Conservation (phyloP, 2,888 invertebrate species). For the Diplolepis rosae region DNA sequence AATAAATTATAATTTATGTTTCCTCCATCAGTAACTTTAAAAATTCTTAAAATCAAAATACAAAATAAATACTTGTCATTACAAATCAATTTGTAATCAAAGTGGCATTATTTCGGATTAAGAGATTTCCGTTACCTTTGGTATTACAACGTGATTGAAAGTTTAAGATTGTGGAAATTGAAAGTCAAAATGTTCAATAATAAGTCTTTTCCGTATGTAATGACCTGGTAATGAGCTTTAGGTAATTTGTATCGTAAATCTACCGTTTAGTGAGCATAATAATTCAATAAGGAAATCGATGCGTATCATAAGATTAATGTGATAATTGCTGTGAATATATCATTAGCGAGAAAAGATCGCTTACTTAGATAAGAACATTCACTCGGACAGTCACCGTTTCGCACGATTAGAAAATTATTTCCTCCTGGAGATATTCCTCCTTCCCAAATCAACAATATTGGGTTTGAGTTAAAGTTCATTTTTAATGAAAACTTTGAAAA, state of each 20-base stretch:
- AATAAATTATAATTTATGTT: slow-evolving; percentile 5
- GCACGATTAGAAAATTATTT: slow-evolving; percentile 18
- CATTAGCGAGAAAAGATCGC: slow-evolving; percentile 27
- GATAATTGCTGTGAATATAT: slow-evolving; percentile 31
- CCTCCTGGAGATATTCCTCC: slow-evolving; percentile 9
- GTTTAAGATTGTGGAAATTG: slow-evolving; percentile 20
- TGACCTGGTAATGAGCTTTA: slow-evolving; percentile 11
- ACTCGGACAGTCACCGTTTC: background rate
- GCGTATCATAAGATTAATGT: slow-evolving; percentile 28
- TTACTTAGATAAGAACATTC: slow-evolving; percentile 24
- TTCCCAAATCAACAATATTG: too few species aligned
- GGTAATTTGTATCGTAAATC: slow-evolving; percentile 26
- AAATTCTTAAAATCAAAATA: background rate
- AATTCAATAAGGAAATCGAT: slow-evolving; percentile 30
- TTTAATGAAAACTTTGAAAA: too few species aligned
- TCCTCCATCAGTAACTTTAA: background rate
- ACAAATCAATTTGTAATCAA: background rate
- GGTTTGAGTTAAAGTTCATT: too few species aligned
- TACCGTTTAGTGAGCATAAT: slow-evolving; percentile 26
- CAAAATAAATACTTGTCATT: background rate
- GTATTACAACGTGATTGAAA: slow-evolving; percentile 11
- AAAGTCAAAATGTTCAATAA: slow-evolving; percentile 19
- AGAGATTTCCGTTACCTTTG: background rate
- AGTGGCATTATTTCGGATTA: background rate
- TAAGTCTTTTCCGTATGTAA: slow-evolving; percentile 11